Evolutionary conservation across 2,888 invertebrate genomes (phyloP).

Genomic region (Campoplex nolae): DNA sequence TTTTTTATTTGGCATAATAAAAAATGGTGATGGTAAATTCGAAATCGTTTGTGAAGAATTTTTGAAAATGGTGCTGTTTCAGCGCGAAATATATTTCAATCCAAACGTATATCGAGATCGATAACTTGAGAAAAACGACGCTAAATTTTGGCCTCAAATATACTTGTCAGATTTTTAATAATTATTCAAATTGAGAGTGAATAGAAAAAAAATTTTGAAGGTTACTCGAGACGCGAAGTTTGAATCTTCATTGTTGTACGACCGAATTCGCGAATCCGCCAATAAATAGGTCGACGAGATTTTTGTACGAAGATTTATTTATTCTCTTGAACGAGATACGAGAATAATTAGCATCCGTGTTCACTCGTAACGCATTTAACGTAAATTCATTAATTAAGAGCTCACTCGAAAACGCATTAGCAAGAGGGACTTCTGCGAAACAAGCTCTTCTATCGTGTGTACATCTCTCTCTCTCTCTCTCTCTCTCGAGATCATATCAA

Average conservation of each 20-base stretch:
- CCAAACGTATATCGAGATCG: no score
- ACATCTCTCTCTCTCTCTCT: constrained; percentile 2
- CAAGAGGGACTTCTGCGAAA: constrained; percentile 39
- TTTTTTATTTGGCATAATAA: no score
- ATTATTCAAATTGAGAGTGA: not conserved
- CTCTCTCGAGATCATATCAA: constrained; percentile 56
- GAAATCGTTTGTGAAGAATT: no score
- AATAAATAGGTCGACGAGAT: constrained; percentile 23
- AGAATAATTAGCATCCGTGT: constrained; percentile 32
- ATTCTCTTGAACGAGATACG: not conserved
- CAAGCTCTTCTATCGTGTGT: constrained; percentile 17
- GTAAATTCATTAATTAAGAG: constrained; percentile 61
- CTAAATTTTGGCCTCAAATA: not conserved
- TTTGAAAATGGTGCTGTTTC: no score
- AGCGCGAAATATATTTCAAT: not conserved
- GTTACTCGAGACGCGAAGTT: not conserved
- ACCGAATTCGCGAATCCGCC: constrained; percentile 4
- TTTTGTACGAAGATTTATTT: not conserved
- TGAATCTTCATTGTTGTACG: constrained; percentile 13
- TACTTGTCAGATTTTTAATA: not conserved
- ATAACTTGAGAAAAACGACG: not conserved
- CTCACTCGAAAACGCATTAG: constrained; percentile 54
- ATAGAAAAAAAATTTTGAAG: not conserved
- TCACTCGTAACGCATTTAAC: constrained; percentile 41
- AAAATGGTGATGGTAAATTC: no score